Evolutionary conservation across 2,113 vertebrate genomes (phyloP), one percentile per base, ranked within the genome.

Genomic region (Halcyon malimbica): DNA sequence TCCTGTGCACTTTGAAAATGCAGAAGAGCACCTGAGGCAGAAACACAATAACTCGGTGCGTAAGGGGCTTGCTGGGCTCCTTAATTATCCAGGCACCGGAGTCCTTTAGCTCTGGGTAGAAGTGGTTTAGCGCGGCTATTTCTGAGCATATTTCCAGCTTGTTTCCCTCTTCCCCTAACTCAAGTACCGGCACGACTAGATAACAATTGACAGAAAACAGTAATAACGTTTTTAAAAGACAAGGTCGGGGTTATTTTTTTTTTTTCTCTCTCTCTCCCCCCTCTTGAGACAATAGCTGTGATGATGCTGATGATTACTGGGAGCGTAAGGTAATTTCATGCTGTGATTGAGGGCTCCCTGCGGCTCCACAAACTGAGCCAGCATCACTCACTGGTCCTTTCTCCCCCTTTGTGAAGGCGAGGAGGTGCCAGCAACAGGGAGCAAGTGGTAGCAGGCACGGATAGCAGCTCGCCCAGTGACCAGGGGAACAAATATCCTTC

Each of bases 311-410:
- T 86, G 64, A 69, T 91, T 50, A 70, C 79, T 44, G 19, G 29
- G 63, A 89, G 37, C 4, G 5, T 25, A 54, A 62, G 68, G 68
- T n/a, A 42, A 94, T 67, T 87, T 76, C 94, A 92, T 7, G 7
- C 76, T 84, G 93, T 77, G 96, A 97, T 83, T 92, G 90, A 91
- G 79, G 95, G 81, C 87, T 94, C 59, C 26, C 92, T 77, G 60
- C 19, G 19, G 44, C 75, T 64, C 60, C 16, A n/a, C 48, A 33
- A 33, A 51, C 20, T 77, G 60, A 97, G 96, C 95, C 75, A 64
- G 97, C 96, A 97, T 94, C 89, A 80, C 94, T 82, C 78, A 63
- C 86, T 97, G 97, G 97, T 96, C 83, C 77, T n/a, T 94, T 63
- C 82, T 71, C 2, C 16, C 42, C 33, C 21, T 23, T 56, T 23